Conservation (phyloP, 2,888 invertebrate species). For the Amiota minor region DNA sequence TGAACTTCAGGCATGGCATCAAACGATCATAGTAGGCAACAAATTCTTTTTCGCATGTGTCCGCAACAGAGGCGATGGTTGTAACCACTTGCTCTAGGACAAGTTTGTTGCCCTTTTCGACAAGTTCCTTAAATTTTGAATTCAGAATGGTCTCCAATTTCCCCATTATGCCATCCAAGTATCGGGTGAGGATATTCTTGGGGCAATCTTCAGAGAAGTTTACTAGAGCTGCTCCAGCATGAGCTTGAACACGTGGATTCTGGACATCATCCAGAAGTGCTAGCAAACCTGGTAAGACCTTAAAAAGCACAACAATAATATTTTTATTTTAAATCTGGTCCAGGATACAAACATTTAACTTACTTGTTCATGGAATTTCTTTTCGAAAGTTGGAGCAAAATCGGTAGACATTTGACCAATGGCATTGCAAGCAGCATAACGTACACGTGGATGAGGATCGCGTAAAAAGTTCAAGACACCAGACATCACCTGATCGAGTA, state of each 20-base stretch:
- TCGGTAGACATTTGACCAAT: slow-evolving; percentile 99
- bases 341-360: slow-evolving; percentile 13
- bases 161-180: slow-evolving; percentile 91
- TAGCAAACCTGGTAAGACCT: slow-evolving; percentile 91
- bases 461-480: slow-evolving; percentile 89
- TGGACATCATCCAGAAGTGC: slow-evolving; percentile 90
- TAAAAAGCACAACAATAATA: not conserved
- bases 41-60: slow-evolving; percentile 97
- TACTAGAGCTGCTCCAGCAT: slow-evolving; percentile 94
- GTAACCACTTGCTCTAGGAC: slow-evolving; percentile 98
- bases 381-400: slow-evolving; percentile 96
- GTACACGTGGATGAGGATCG: slow-evolving; percentile 78
- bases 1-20: slow-evolving; percentile 96
- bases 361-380: slow-evolving; percentile 93
- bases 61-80: slow-evolving; percentile 98
- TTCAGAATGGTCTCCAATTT: slow-evolving; percentile 92
- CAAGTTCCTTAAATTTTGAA: slow-evolving; percentile 94
- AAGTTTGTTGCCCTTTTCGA: slow-evolving; percentile 94
- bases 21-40: slow-evolving; percentile 92
- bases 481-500: slow-evolving; percentile 93
- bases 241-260: slow-evolving; percentile 91
- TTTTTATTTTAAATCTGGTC: not conserved
- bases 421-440: slow-evolving; percentile 98
- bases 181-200: slow-evolving; percentile 90
- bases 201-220: slow-evolving; percentile 99